phyloP scores from a whole-genome alignment of 2,113 vertebrate species.

The Lonchura striata region DNA sequence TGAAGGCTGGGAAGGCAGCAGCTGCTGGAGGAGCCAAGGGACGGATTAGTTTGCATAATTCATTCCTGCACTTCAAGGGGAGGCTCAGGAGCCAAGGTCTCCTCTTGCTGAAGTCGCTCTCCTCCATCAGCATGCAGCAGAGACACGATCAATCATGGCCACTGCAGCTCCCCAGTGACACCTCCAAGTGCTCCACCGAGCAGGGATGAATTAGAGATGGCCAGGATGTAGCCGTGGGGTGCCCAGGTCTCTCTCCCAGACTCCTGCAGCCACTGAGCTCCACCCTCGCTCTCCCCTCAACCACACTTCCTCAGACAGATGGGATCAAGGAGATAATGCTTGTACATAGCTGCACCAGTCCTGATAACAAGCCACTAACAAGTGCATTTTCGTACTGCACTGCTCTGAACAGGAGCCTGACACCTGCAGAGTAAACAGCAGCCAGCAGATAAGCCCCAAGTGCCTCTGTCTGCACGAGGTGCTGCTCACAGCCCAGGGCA shows the following conservation, averaged over 20 bases:
- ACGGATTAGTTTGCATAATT: slow-evolving; percentile 43
- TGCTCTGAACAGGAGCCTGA: not conserved
- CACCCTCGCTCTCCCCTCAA: not conserved
- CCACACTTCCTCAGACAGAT: slow-evolving; percentile 14
- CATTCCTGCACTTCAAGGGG: slow-evolving; percentile 40
- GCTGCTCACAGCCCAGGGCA: not conserved
- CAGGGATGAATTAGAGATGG: not conserved
- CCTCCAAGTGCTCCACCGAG: not conserved
- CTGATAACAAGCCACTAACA: slow-evolving; percentile 33
- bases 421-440: not conserved
- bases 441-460: not conserved
- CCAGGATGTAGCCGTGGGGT: not conserved
- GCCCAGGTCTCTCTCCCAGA: not conserved
- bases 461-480: rapidly evolving
- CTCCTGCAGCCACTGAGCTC: not conserved
- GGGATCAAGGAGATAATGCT: not conserved
- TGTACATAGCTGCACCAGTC: not conserved
- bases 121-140: not conserved
- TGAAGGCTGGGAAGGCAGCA: slow-evolving; percentile 5
- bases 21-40: not conserved
- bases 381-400: not conserved
- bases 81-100: slow-evolving; percentile 46
- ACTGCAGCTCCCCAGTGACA: slow-evolving; percentile 33
- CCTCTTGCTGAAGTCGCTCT: slow-evolving; percentile 6
- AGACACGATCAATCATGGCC: not conserved